Conservation (phyloP, 2,888 invertebrate species). For the Lordiphosa fenestrarum region DNA sequence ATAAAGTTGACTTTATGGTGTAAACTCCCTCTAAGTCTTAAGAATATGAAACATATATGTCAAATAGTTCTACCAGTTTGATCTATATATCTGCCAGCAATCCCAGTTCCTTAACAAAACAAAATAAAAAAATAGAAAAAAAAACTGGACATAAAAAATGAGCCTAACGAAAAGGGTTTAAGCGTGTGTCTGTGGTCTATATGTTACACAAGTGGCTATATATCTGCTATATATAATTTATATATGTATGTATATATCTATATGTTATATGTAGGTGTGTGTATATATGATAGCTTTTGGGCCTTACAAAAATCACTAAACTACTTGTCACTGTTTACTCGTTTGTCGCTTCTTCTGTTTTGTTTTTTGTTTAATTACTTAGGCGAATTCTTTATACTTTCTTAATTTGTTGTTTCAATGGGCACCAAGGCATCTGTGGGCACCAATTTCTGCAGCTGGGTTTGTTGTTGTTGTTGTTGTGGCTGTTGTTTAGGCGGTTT, state of each 20-base stretch:
- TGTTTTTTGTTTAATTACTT: conserved; percentile 39
- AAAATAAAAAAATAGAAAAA: too few species aligned
- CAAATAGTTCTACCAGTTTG: too few species aligned
- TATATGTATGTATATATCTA: conserved; percentile 21
- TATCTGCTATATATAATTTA: conserved; percentile 1
- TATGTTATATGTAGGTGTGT: conserved; percentile 19
- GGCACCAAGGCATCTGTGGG: conserved; percentile 62
- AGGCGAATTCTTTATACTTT: conserved; percentile 40
- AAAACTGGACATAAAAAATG: too few species aligned
- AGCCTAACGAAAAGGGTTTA: too few species aligned
- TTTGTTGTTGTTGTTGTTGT: conserved; percentile 7
- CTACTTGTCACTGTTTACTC: conserved; percentile 73
- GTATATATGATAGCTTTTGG: conserved; percentile 19
- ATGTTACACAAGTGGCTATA: too few species aligned
- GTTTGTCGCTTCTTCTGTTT: conserved; percentile 54
- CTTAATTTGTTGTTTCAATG: conserved; percentile 32
- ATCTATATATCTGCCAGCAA: too few species aligned
- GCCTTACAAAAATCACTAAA: conserved; percentile 40
- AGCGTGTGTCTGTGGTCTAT: conserved; percentile 1
- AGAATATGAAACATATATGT: too few species aligned
- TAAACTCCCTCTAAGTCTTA: too few species aligned
- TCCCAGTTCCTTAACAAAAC: too few species aligned
- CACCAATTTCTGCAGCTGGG: conserved; percentile 22
- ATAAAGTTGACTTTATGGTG: too few species aligned
- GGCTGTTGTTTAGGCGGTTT: conserved; percentile 71